Conservation (phyloP, 2,888 invertebrate species). For the Alloplasta piceator region DNA sequence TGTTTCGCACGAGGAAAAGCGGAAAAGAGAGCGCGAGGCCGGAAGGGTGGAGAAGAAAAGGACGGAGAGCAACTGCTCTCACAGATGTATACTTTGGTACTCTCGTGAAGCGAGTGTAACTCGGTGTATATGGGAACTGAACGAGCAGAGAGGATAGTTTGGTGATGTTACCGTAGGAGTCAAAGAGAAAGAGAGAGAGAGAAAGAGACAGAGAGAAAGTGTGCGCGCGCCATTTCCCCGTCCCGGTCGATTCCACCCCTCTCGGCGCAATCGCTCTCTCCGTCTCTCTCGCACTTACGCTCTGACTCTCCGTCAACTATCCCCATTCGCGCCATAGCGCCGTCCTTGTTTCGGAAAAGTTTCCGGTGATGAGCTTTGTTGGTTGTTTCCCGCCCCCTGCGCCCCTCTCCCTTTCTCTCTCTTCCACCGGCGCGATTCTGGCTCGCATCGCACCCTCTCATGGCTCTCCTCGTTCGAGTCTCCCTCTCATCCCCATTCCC, state of each 20-base stretch:
- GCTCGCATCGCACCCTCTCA: slow-evolving; percentile 42
- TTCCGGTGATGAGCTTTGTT: slow-evolving; percentile 82
- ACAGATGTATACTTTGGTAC: slow-evolving; percentile 59
- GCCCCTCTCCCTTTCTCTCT: background rate
- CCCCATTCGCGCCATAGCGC: slow-evolving; percentile 51
- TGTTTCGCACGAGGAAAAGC: slow-evolving; percentile 34
- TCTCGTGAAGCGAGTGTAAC: slow-evolving; percentile 64
- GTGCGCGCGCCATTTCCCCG: slow-evolving; percentile 60
- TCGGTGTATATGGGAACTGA: slow-evolving; percentile 49
- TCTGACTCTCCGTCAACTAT: slow-evolving; percentile 47
- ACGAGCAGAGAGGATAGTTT: slow-evolving; percentile 38
- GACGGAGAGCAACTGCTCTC: slow-evolving; percentile 64
- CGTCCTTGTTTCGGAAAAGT: slow-evolving; percentile 81
- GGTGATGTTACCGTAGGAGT: slow-evolving; percentile 45
- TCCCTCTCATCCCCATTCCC: slow-evolving; percentile 1
- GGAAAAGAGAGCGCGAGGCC: slow-evolving; percentile 17
- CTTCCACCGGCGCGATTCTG: slow-evolving; percentile 38
- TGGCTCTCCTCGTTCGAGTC: slow-evolving; percentile 43
- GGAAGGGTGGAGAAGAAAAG: slow-evolving; percentile 19
- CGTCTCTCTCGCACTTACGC: slow-evolving; percentile 25
- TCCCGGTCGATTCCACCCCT: slow-evolving; percentile 56
- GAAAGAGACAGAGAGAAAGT: slow-evolving; percentile 49
- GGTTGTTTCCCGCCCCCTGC: slow-evolving; percentile 77
- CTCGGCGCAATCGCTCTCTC: slow-evolving; percentile 13
- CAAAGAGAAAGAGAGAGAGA: slow-evolving; percentile 46